Base-by-base conservation (phyloP, 2,797 vertebrate genomes). In the Myotis findleyi region DNA sequence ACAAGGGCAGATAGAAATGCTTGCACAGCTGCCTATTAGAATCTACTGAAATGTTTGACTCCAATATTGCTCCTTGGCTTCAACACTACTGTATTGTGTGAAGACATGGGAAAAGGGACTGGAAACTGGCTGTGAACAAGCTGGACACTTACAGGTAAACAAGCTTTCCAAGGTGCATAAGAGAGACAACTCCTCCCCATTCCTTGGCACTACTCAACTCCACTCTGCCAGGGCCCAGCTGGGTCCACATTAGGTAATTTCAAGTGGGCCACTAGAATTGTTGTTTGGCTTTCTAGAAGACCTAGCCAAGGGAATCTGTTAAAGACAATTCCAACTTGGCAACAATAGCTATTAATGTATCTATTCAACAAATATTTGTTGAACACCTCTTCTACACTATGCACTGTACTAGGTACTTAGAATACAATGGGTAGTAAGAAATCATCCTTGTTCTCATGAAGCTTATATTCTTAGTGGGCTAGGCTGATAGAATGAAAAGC, bases 21-120 rank as follows among this genome's bases (percentile, higher is more conserved):
- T 81, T 86, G 59, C 88, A 92, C 6, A 33, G 27, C 66, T 85
- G 18, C 73, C 44, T 93, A 16, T 88, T 88, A 90, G 81, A 92
- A 80, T 93, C 14, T 64, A 96, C 79, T 79, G 84, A 89, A 86
- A 93, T 71, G 13, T 86, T 75, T 89, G 25, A 91, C 94, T 94
- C 7, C 13, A 82, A 95, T 92, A 95, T 83, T 86, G 66, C 12
- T 44, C 21, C 16, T 79, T 88, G 11, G 53, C 27, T 33, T 86
- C 69, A 95, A 95, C 44, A 83, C 57, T 80, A 59, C 13, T 51
- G 10, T 81, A 77, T 66, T 94, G 13, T 91, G 59, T 94, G 84
- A 89, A 94, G 71, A 81, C 62, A 69, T 84, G 86, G 55, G 49
- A 86, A 96, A 94, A 64, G 11, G 18, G 27, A 87, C 41, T 80